A percentile compares a stretch with the other conserved stretches of the same genome.
phyloP scores from a whole-genome alignment of 2,888 invertebrate species.

The Napeogenes inachia region DNA sequence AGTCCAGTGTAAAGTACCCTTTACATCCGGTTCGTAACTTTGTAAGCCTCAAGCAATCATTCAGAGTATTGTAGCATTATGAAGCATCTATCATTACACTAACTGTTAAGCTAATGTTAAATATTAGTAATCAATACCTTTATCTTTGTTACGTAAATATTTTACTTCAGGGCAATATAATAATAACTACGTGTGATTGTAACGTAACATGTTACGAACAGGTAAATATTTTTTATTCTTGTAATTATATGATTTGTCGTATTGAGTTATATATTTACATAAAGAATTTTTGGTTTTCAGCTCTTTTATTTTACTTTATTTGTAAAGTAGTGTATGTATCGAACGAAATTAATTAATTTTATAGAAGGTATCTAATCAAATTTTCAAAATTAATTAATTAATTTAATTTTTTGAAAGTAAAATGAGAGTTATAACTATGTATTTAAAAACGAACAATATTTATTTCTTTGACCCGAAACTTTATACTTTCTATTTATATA shows the following conservation, averaged over 20 bases:
- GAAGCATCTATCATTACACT: slow-evolving; percentile 28
- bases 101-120: slow-evolving; percentile 31
- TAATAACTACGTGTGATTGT: not conserved
- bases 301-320: no score
- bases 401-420: slow-evolving; percentile 15
- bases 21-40: slow-evolving; percentile 25
- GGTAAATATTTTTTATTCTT: not conserved
- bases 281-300: no score
- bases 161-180: slow-evolving; percentile 9
- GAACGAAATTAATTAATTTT: no score
- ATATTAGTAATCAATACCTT: slow-evolving; percentile 20
- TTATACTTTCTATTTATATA: slow-evolving; percentile 43
- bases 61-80: slow-evolving; percentile 16
- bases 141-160: slow-evolving; percentile 17
- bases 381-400: no score
- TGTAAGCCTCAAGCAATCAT: slow-evolving; percentile 26
- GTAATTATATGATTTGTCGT: not conserved
- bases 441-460: slow-evolving; percentile 27
- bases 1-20: slow-evolving; percentile 15
- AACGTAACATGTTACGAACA: slow-evolving; percentile 10
- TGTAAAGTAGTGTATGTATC: no score
- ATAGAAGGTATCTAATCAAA: no score
- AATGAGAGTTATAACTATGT: slow-evolving; percentile 18
- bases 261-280: not conserved
- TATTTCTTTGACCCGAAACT: slow-evolving; percentile 30